These are phyloP conservation scores for Penaeus indicus DNA, from an alignment of 1,140 invertebrate species.

Conservation along the genomic window DNA sequence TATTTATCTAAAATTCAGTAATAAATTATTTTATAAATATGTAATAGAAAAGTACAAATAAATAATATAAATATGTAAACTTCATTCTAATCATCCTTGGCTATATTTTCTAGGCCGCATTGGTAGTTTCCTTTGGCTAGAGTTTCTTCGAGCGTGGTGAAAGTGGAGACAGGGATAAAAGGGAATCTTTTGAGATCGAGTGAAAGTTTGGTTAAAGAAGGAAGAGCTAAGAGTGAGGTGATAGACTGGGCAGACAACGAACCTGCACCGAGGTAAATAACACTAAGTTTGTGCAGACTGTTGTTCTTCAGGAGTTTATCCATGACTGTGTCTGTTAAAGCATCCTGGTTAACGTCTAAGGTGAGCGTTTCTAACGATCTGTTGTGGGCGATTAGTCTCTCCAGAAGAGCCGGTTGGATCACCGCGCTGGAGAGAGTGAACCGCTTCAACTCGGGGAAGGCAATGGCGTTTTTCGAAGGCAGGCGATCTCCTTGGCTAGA, in stretches of 20 bases:
- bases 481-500: neutral
- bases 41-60: too few species aligned
- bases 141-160: neutral
- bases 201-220: neutral
- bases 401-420: constrained; percentile 24
- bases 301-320: constrained; percentile 9
- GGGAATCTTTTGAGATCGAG: constrained; percentile 24
- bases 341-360: constrained; percentile 32
- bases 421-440: constrained; percentile 10
- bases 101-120: constrained; percentile 18
- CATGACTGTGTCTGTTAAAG: constrained; percentile 22
- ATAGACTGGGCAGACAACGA: neutral
- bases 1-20: too few species aligned
- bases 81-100: constrained; percentile 5
- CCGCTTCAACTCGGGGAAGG: neutral
- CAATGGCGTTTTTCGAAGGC: neutral
- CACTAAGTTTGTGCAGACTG: neutral
- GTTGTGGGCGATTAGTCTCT: constrained; percentile 5
- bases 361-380: neutral
- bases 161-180: constrained; percentile 20
- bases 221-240: constrained; percentile 12
- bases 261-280: constrained; percentile 4
- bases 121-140: constrained; percentile 9
- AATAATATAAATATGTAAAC: neutral
- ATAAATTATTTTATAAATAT: too few species aligned